Evolutionary conservation across 2,113 vertebrate genomes (phyloP), one percentile per base, ranked within the genome.

Genomic region (Tachysurus vachellii): DNA sequence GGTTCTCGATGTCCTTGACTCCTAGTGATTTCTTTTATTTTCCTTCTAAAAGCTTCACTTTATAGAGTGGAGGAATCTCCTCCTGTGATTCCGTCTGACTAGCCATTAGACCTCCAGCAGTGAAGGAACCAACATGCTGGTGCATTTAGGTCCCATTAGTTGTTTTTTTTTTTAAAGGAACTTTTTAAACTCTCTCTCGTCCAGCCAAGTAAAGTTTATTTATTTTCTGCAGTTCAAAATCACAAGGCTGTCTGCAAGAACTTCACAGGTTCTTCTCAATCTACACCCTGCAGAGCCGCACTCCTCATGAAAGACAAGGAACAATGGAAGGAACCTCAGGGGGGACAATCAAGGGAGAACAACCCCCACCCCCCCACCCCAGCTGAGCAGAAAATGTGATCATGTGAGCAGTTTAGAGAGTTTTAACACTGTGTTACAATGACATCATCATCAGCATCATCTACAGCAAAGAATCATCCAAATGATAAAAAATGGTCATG

Each of bases 31-130:
- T 59, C 9, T 13, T 80, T 59, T 59, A 2, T 59, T 59, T 61
- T 59, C 11, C 10, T 80, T 80, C n/a, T 26, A 26, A 80, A 21
- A 80, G 4, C 21, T 42, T 5, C 5, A 13, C 12, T 59, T 80
- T 59, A 42, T 13, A 1, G 12, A 12, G 31, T 14, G 54, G 19
- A 13, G 28, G 28, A 42, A 59, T 80, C 79, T 59, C 79, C 79
- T 80, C 79, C 79, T 42, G 79, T 42, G 79, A 42, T 23, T 80
- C 11, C 79, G 59, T 56, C 79, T 80, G 79, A 77, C 31, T 42
- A 80, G 56, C 11, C 56, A 42, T 57, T 80, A 80, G 10, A 59
- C 23, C 79, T 80, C 79, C 79, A 59, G 31, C 79, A 23, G 79
- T 10, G 31, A 19, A 57, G 54, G 28, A 57, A 80, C 53, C 54